phyloP scores from a whole-genome alignment of 2,797 vertebrate species.

The Smutsia temminckii region DNA sequence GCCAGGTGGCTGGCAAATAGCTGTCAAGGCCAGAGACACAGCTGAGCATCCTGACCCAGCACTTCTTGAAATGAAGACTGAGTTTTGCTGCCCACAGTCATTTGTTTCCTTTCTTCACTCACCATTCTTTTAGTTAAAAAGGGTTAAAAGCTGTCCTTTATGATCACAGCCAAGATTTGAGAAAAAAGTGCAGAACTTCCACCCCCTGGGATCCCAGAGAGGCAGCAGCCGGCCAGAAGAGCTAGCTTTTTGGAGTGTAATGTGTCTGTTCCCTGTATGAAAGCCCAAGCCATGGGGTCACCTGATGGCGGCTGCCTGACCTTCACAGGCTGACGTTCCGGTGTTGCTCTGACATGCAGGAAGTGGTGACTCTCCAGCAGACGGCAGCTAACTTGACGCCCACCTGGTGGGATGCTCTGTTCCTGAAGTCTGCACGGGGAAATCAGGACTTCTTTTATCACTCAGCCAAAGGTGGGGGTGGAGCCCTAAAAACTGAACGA shows the following conservation, averaged over 20 bases:
- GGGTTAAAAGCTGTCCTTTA: constrained; percentile 69
- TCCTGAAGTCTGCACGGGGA: not conserved
- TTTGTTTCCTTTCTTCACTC: constrained; percentile 45
- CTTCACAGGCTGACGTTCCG: not conserved
- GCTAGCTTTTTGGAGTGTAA: constrained; percentile 7
- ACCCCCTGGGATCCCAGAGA: constrained; percentile 41
- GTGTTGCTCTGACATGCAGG: constrained; percentile 46
- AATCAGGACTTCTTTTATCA: constrained; percentile 34
- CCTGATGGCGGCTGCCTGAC: not conserved
- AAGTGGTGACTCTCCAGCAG: constrained; percentile 21
- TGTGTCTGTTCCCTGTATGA: constrained; percentile 54
- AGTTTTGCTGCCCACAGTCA: not conserved
- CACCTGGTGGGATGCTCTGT: constrained; percentile 51
- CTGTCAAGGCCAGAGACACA: not conserved
- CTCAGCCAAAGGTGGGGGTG: not conserved
- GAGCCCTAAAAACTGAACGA: not conserved
- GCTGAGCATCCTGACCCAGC: not conserved
- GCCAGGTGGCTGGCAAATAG: not conserved
- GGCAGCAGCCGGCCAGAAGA: constrained; percentile 38
- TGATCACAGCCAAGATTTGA: constrained; percentile 31
- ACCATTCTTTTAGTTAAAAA: constrained; percentile 56
- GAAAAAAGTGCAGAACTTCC: constrained; percentile 58
- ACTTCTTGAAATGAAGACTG: not conserved
- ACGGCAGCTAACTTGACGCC: constrained; percentile 39
- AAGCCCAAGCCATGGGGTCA: not conserved